phyloP scores from a whole-genome alignment of 2,113 vertebrate genomes.

The Grammomys surdaster region DNA sequence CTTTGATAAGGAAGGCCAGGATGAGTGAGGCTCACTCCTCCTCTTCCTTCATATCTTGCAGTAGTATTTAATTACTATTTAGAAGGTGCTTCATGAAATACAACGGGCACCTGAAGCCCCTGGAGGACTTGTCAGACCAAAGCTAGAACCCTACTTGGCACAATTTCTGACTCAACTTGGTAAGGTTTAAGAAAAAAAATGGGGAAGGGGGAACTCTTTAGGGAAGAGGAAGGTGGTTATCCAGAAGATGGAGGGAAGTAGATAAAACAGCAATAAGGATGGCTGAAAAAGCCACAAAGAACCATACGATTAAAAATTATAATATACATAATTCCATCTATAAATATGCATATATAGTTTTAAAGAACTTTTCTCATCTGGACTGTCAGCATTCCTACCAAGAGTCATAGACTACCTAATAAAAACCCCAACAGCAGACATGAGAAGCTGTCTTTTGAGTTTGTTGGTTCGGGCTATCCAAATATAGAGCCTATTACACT shows the following conservation, averaged over 20 bases:
- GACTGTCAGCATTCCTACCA: neutral
- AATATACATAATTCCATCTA: neutral
- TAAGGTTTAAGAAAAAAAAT: neutral
- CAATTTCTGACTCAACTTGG: neutral
- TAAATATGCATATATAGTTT: neutral
- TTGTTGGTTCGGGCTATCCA: neutral
- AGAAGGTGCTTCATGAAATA: conserved; percentile 5
- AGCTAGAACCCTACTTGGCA: neutral
- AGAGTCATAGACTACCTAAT: neutral
- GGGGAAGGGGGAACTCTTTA: neutral
- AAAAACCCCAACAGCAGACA: neutral
- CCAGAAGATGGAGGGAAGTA: neutral
- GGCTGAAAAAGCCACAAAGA: neutral
- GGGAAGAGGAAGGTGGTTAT: neutral
- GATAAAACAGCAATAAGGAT: neutral
- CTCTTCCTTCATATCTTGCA: neutral
- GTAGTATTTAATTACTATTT: neutral
- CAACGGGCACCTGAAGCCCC: neutral
- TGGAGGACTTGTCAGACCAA: neutral
- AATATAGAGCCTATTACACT: neutral
- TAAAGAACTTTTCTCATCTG: neutral
- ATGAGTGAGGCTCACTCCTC: neutral
- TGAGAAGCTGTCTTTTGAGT: neutral
- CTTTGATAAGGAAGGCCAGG: neutral
- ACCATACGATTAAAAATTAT: neutral